phyloP scores from a whole-genome alignment of 2,888 invertebrate species.

The Zygogramma bicolorata region DNA sequence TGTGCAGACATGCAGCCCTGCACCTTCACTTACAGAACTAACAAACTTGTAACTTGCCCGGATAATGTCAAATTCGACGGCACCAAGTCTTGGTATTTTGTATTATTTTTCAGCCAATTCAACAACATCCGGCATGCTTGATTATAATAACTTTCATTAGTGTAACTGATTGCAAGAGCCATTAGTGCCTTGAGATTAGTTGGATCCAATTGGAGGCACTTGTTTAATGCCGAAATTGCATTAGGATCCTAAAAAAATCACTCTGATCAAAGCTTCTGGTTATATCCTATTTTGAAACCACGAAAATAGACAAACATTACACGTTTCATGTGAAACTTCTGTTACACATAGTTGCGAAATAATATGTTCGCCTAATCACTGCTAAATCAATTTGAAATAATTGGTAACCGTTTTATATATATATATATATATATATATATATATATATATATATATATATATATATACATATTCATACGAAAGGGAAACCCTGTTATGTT shows the following conservation, averaged over 20 bases:
- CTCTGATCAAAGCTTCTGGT: neutral
- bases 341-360: no score
- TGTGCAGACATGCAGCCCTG: slow-evolving; percentile 41
- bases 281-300: neutral
- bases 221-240: slow-evolving; percentile 92
- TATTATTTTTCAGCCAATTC: slow-evolving; percentile 83
- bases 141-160: slow-evolving; percentile 94
- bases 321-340: no score
- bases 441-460: no score
- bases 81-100: slow-evolving; percentile 83
- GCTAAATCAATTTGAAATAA: no score
- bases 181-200: slow-evolving; percentile 86
- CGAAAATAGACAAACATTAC: no score
- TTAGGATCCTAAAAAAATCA: slow-evolving; percentile 79
- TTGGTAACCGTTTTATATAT: no score
- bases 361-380: no score
- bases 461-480: no score
- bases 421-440: no score
- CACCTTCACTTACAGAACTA: slow-evolving; percentile 65
- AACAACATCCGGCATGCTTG: slow-evolving; percentile 87
- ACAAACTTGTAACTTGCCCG: slow-evolving; percentile 67
- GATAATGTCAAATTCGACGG: slow-evolving; percentile 69
- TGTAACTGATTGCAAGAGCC: slow-evolving; percentile 92
- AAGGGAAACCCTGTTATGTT: no score
- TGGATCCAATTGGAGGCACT: slow-evolving; percentile 84